These are phyloP conservation scores for Erythrolamprus reginae DNA, from an alignment of 2,113 vertebrate species.

Conservation along the genomic window DNA sequence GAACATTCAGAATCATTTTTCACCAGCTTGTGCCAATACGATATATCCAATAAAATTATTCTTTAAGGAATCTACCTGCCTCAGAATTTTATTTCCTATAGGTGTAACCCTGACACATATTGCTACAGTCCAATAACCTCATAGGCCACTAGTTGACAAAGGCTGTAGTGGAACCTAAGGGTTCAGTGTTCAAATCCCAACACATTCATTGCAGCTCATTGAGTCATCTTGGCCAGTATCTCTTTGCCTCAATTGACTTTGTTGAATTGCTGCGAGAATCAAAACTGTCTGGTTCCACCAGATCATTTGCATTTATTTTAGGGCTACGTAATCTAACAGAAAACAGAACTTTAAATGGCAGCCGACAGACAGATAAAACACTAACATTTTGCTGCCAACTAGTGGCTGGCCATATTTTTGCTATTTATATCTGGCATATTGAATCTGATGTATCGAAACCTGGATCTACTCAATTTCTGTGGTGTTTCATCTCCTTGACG, in stretches of 20 bases:
- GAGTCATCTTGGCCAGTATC: background rate
- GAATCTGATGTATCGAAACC: background rate
- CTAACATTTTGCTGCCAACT: background rate
- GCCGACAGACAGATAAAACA: background rate
- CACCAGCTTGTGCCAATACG: too few relatives aligned
- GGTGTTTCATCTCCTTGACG: background rate
- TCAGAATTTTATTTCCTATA: too few relatives aligned
- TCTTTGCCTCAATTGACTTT: background rate
- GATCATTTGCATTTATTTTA: background rate
- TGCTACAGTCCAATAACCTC: background rate
- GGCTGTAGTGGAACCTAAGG: background rate
- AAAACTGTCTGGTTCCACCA: background rate
- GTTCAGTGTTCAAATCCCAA: background rate
- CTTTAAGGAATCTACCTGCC: too few relatives aligned
- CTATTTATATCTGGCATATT: background rate
- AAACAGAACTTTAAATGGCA: background rate
- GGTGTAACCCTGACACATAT: too few relatives aligned
- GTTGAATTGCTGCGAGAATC: background rate
- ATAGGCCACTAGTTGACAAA: background rate
- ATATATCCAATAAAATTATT: too few relatives aligned
- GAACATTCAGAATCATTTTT: too few relatives aligned
- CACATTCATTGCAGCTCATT: background rate
- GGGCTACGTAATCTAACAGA: background rate
- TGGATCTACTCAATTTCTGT: background rate
- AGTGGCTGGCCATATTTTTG: background rate